A percentile compares a stretch with the other conserved stretches of the same genome.
Conservation (phyloP, 2,113 vertebrate genomes). For the Psittacula cyanocephala region DNA sequence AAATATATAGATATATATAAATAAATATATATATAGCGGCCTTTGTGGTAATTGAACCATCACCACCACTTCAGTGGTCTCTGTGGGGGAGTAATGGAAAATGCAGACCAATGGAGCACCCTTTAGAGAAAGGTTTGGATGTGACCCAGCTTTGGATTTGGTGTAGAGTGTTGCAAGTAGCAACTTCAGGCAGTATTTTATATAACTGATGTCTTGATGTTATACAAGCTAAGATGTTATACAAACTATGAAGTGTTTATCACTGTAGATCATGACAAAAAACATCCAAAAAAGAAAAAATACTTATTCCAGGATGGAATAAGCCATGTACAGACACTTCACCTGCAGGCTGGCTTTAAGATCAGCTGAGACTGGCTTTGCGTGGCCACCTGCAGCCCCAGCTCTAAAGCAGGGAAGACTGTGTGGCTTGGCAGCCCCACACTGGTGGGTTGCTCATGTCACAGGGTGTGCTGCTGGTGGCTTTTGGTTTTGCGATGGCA, state of each 20-base stretch:
- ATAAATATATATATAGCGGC: not conserved
- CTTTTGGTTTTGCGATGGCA: not conserved
- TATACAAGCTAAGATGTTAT: not conserved
- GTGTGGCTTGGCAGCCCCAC: not conserved
- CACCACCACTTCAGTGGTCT: not conserved
- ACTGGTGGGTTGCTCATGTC: fast-evolving
- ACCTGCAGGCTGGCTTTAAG: not conserved
- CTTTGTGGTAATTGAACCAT: not conserved
- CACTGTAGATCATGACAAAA: not conserved
- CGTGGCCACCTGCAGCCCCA: not conserved
- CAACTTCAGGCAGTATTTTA: not conserved
- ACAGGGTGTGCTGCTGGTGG: not conserved
- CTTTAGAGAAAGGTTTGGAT: not conserved
- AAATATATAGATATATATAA: no score
- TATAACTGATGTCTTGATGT: not conserved
- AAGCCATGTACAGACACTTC: not conserved
- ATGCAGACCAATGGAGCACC: not conserved
- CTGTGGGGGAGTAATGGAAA: not conserved
- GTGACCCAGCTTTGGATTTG: not conserved
- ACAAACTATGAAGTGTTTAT: no score
- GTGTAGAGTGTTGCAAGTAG: not conserved
- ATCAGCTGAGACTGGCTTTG: not conserved
- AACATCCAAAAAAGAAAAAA: not conserved
- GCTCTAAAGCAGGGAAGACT: not conserved
- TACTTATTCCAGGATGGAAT: not conserved